Evolutionary conservation across 2,888 invertebrate species (phyloP), one percentile per base, ranked within the genome.

Genomic region (Ernsta delagoae): DNA sequence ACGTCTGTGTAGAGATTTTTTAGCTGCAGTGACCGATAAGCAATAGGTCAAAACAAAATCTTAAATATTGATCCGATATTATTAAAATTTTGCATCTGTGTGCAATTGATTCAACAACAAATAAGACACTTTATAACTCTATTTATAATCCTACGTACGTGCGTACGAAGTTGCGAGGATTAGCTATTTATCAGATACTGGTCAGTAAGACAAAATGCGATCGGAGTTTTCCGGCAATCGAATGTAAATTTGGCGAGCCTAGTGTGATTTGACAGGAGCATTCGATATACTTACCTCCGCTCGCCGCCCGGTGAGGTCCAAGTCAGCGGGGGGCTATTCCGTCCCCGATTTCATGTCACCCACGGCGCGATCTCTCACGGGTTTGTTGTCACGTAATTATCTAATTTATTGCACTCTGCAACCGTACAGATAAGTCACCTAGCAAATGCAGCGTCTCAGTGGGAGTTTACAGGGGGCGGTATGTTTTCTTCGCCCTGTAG

Each of bases 351-450:
- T 80, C 78, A 79, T 80, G 78, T 86, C 87, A 78, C 86, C 85
- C 86, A 82, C 85, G 79, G 87, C 79, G 87, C 84, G 78, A 85
- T 77, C 77, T 81, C 81, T 81, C 80, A 81, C 80, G 78, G 88
- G 85, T 89, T 87, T 85, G 88, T 90, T 91, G 91, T 91, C 89
- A 88, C 83, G 81, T 89, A 92, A 92, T 92, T 92, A 79, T 73
- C 76, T 78, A 91, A 93, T 93, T 92, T 92, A 92, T 93, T 88
- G 86, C 88, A 83, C 80, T 80, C 82, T 81, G 79, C 79, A 75
- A 77, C 76, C 78, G 78, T 75, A 77, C 67, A 73, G 72, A 78
- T 79, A 79, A 85, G 78, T 81, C 78, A 76, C 77, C 79, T 79
- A 84, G 84, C 81, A 83, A 81, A 83, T 79, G 76, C 74, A 72